Conservation (phyloP, 2,888 invertebrate species). For the Hypercompe scribonia region DNA sequence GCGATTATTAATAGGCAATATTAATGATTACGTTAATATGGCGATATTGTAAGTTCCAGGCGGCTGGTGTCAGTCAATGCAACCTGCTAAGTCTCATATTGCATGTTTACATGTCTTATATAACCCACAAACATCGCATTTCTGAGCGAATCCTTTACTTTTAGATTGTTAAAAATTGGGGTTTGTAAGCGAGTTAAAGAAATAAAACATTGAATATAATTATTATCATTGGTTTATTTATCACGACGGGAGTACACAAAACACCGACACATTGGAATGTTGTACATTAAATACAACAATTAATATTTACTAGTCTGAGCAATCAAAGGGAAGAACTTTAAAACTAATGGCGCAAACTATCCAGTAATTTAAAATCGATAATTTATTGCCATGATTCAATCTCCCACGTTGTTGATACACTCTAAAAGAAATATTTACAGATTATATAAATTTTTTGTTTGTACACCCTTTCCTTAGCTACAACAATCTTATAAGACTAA, state of each 20-base stretch:
- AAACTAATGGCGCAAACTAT: background rate
- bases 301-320: slow-evolving; percentile 49
- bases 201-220: slow-evolving; percentile 24
- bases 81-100: too few relatives aligned
- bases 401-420: background rate
- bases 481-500: slow-evolving; percentile 38
- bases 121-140: too few relatives aligned
- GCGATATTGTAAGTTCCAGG: too few relatives aligned
- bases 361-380: background rate
- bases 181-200: too few relatives aligned
- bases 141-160: too few relatives aligned
- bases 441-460: background rate
- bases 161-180: too few relatives aligned
- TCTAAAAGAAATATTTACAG: background rate
- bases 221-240: slow-evolving; percentile 80
- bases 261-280: slow-evolving; percentile 64
- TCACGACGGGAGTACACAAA: slow-evolving; percentile 66
- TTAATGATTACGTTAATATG: too few relatives aligned
- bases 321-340: slow-evolving; percentile 41
- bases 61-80: too few relatives aligned
- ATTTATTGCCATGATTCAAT: background rate
- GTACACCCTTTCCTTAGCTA: slow-evolving; percentile 18
- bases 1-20: too few relatives aligned
- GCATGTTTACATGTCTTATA: too few relatives aligned
- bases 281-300: slow-evolving; percentile 54